Evolutionary conservation across 1,140 invertebrate species (phyloP).

Genomic region (Lanistes nyassanus): DNA sequence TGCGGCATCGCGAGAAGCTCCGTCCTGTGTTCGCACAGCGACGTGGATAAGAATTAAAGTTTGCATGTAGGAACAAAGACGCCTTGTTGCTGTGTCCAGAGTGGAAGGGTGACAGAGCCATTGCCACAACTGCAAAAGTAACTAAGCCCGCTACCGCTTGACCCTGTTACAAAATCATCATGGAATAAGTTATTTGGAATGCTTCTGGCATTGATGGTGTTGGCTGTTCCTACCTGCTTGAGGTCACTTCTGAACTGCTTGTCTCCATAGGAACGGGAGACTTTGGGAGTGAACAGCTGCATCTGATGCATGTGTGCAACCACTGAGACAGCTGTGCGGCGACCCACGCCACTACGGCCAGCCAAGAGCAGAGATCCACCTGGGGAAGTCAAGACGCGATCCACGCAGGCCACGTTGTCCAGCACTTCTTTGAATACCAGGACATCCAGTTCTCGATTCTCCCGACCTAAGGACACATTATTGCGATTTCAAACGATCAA

Average conservation of each 20-base stretch:
- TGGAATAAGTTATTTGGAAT: too few species aligned
- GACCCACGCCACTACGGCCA: conserved; percentile 81
- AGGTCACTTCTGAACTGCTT: conserved; percentile 77
- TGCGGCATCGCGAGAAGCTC: too few species aligned
- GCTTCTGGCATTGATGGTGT: too few species aligned
- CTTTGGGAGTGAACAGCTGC: conserved; percentile 74
- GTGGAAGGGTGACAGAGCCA: too few species aligned
- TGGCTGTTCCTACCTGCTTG: conserved; percentile 69
- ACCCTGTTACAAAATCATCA: too few species aligned
- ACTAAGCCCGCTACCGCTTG: too few species aligned
- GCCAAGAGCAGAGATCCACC: conserved; percentile 79
- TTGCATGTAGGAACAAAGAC: too few species aligned
- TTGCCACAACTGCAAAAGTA: too few species aligned
- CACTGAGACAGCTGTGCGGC: conserved; percentile 79
- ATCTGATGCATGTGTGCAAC: conserved; percentile 79
- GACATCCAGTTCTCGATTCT: conserved; percentile 72
- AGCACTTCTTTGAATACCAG: conserved; percentile 77
- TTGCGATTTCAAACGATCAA: too few species aligned
- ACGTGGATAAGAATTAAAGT: too few species aligned
- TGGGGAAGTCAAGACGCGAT: conserved; percentile 73
- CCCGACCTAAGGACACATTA: conserved; percentile 65
- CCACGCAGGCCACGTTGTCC: conserved; percentile 73
- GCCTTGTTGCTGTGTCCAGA: too few species aligned
- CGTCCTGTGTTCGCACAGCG: too few species aligned
- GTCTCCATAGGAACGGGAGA: conserved; percentile 71